These are phyloP conservation scores for Grammomys dolichurus DNA, from an alignment of 2,113 vertebrate genomes.

Conservation along the genomic window DNA sequence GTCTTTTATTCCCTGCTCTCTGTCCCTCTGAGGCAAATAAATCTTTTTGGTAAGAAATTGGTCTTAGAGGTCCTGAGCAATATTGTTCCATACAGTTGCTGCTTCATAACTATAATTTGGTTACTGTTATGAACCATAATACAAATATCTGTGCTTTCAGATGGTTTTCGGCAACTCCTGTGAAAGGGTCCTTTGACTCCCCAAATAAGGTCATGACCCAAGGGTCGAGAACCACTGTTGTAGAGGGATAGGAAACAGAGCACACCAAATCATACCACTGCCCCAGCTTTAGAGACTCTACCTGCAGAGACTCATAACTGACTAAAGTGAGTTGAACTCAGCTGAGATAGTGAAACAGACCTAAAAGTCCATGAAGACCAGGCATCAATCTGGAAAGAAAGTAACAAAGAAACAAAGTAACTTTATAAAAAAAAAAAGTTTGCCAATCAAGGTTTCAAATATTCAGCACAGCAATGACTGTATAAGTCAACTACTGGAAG, in stretches of 20 bases:
- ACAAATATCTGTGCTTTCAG: not conserved
- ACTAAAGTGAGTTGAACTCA: not conserved
- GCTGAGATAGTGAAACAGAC: not conserved
- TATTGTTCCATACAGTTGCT: not conserved
- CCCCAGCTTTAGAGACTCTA: not conserved
- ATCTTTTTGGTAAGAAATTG: not conserved
- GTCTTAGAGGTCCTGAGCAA: not conserved
- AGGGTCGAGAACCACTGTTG: not conserved
- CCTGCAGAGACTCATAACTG: not conserved
- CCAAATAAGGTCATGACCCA: not conserved
- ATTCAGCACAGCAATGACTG: not conserved
- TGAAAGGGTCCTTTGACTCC: not conserved
- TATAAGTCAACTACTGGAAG: not conserved
- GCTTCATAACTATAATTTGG: not conserved
- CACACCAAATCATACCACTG: not conserved
- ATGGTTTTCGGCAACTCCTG: not conserved
- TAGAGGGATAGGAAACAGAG: not conserved
- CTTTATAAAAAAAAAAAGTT: not conserved
- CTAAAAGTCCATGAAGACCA: not conserved
- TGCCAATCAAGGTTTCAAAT: not conserved
- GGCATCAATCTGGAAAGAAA: not conserved
- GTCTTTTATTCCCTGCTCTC: not conserved
- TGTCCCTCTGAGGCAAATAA: not conserved
- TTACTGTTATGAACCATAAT: not conserved
- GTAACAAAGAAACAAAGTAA: not conserved